Evolutionary conservation across 2,113 vertebrate genomes (phyloP).

Genomic region (Cynopterus brachyotis): DNA sequence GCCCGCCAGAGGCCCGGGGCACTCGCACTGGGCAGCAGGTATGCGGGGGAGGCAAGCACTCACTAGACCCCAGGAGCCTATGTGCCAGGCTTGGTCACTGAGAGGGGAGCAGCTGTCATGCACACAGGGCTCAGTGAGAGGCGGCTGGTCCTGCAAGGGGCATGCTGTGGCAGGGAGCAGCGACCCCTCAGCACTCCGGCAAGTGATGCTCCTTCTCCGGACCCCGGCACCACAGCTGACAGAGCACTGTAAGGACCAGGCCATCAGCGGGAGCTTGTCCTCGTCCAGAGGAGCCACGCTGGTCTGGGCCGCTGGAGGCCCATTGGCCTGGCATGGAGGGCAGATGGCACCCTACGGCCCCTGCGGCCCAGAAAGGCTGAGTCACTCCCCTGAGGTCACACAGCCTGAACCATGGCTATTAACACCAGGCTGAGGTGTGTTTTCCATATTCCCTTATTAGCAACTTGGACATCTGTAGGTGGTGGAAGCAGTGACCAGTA

Average conservation of each 20-base stretch:
- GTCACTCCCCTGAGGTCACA: not conserved
- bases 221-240: constrained; percentile 91
- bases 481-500: not conserved
- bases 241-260: constrained; percentile 88
- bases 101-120: constrained; percentile 80
- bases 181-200: constrained; percentile 82
- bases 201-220: constrained; percentile 89
- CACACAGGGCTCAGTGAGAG: constrained; percentile 83
- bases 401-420: rapidly evolving
- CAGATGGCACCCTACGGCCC: not conserved
- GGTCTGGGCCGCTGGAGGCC: not conserved
- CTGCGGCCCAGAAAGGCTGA: not conserved
- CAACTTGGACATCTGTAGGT: rapidly evolving
- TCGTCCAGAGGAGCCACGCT: not conserved
- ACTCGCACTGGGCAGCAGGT: not conserved
- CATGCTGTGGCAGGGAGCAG: constrained; percentile 86
- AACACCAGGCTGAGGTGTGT: rapidly evolving
- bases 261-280: not conserved
- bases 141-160: constrained; percentile 82
- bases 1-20: not conserved
- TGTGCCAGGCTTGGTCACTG: constrained; percentile 86
- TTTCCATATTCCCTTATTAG: not conserved
- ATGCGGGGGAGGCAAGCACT: constrained; percentile 42
- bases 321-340: not conserved
- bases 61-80: constrained; percentile 94